Evolutionary conservation across 1,140 invertebrate species (phyloP), one percentile per base, ranked within the genome.

Genomic region (Hirudo medicinalis): DNA sequence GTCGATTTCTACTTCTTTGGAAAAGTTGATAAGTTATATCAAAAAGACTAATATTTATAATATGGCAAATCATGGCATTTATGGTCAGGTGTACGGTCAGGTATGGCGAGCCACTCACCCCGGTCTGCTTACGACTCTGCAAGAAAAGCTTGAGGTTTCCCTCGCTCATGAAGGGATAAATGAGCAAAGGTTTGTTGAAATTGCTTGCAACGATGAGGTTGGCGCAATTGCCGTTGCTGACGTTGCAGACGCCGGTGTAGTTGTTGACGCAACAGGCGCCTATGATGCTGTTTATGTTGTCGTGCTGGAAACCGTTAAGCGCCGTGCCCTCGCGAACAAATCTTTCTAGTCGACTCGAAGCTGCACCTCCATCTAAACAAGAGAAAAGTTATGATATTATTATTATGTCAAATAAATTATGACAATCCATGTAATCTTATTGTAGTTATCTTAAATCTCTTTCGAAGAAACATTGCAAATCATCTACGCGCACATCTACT

Each of bases 291-390:
- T 93, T 85, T 49, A 94, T 87, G 73, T 91, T 89, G 63, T 89
- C 87, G 80, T 94, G 91, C 70, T 87, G 88, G 70, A 94, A 84
- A 4, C 90, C 90, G 76, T 92, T 92, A 75, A 94, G 86, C 75
- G 90, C 87, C 79, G 93, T 88, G 43, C 92, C 91, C 81, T 94
- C 91, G 77, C 90, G 87, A 15, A 93, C 83, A 55, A 94, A 83
- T 55, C 92, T 80, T 11, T 90, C 69, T 43, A 70, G 57, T 32
- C 57, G 4, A 22, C 57, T 63, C 22, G 22, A 25, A 11, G 57
- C 57, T 49, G 43, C 43, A 11, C 43, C 43, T 5, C 43, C 43
- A 49, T 49, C 43, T 49, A 49, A 49, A 17, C 2, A 36, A 36
- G 6, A 36, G 6, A 6, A 36, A 36, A 36, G 32, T 36, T 36